Conservation (phyloP, 1,140 invertebrate species). For the Papilio glaucus region DNA sequence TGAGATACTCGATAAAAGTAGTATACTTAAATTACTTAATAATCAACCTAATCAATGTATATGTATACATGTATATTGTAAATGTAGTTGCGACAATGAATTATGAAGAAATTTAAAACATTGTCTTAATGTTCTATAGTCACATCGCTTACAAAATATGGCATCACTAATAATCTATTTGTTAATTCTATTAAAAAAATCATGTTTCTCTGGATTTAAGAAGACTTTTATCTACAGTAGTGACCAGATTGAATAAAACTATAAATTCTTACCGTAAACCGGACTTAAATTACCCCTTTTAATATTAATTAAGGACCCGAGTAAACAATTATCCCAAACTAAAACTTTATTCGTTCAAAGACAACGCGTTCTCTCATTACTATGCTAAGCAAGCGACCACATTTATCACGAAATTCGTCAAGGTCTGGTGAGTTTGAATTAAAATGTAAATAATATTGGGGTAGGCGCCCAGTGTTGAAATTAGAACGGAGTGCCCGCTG, state of each 20-base stretch:
- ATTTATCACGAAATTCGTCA: conserved; percentile 22
- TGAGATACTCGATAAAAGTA: no score
- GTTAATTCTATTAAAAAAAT: not conserved
- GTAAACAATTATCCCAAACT: conserved; percentile 14
- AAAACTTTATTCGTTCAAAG: conserved; percentile 3
- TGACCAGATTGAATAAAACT: not conserved
- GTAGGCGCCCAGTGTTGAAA: conserved; percentile 8
- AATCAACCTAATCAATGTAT: no score
- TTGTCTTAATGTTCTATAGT: no score
- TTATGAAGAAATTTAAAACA: no score
- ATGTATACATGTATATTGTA: no score
- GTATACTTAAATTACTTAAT: no score
- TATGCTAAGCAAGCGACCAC: conserved; percentile 24
- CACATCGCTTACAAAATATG: no score
- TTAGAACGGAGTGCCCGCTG: not conserved
- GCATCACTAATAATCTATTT: no score
- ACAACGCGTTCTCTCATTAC: not conserved
- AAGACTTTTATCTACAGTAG: not conserved
- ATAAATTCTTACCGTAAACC: not conserved
- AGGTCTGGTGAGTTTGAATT: conserved; percentile 16
- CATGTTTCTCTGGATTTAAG: not conserved
- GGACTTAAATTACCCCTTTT: not conserved
- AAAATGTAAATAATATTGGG: conserved; percentile 27
- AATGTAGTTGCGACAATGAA: no score
- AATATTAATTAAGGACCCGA: conserved; percentile 6